Base-by-base conservation (phyloP, 1,140 invertebrate genomes). In the Zaprionus gabonicus region DNA sequence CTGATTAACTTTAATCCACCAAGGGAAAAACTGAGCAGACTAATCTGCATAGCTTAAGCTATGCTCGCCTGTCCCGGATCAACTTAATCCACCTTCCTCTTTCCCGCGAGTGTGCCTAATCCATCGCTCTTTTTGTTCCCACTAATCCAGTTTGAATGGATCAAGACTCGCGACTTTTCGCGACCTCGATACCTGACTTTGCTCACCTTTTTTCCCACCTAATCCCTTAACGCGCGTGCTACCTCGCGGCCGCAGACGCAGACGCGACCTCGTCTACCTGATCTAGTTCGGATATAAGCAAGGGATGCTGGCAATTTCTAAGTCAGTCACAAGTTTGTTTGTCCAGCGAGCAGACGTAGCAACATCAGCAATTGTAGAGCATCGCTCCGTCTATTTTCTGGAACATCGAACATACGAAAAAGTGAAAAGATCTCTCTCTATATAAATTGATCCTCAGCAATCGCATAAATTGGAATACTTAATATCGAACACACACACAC, bases 81-180 rank as follows among this genome's bases (percentile, higher is more conserved):
- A 84, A 31, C 66, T 10, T 27, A 69, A 69, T 71, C 81, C 74
- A 34, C 31, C 0, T 46, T 46, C n/a, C 38, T 41, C 41, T 2
- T 9, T 20, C 20, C 20, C 41, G 41, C 41, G 81, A 82, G 65
- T 81, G 69, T 55, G 69, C 78, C 74, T 81, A 76, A 74, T 84
- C 85, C 78, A 66, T 70, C 20, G 59, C 64, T 65, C 51, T 70
- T 53, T 23, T 25, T 34, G 23, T 49, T 66, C 60, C 41, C 75
- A 73, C 65, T 88, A 88, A 88, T 88, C 84, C 84, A 84, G 64
- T 67, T 68, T 77, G 85, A 88, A 84, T 88, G 84, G 84, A 88
- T 88, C 81, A 87, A 86, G 82, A 64, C 71, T 44, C 63, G 60
- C 59, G 78, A 73, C 41, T 25, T 41, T n/a, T 38, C 71, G 64